Percentiles rank a stretch among this genome's conserved stretches.
Evolutionary conservation across 2,113 vertebrate genomes (phyloP).

Genomic region (Pyrgilauda ruficollis): DNA sequence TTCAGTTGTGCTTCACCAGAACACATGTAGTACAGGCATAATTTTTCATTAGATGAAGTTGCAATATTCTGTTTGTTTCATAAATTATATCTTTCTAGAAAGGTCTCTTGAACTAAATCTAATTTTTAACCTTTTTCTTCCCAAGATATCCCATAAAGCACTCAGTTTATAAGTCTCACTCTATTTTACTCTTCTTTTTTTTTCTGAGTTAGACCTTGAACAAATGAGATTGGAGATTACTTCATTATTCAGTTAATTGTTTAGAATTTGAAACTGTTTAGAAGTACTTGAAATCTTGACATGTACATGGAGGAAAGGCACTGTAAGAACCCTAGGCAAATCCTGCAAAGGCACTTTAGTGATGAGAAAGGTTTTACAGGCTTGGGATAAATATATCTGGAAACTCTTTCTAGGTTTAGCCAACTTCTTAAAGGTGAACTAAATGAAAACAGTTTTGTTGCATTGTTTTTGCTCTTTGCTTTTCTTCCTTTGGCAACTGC

Average conservation of each 20-base stretch:
- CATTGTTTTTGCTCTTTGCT: background rate
- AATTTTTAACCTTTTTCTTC: background rate
- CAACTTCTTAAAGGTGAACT: background rate
- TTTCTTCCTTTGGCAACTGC: background rate
- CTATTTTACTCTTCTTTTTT: background rate
- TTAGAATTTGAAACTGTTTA: background rate
- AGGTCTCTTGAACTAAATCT: background rate
- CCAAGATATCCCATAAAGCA: background rate
- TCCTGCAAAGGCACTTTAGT: background rate
- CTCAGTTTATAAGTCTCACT: background rate
- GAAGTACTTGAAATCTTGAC: background rate
- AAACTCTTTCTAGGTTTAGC: background rate
- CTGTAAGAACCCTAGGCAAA: background rate
- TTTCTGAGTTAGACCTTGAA: background rate
- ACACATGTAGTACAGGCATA: background rate
- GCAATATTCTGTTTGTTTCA: background rate
- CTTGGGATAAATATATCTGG: background rate
- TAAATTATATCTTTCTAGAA: background rate
- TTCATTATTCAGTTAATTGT: background rate
- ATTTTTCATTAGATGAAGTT: background rate
- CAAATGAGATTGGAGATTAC: background rate
- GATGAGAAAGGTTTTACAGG: background rate
- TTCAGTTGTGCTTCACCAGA: background rate
- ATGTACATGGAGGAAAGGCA: background rate
- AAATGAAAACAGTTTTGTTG: background rate